Conservation (phyloP, 2,888 invertebrate genomes). For the Drosophila demipolita region DNA sequence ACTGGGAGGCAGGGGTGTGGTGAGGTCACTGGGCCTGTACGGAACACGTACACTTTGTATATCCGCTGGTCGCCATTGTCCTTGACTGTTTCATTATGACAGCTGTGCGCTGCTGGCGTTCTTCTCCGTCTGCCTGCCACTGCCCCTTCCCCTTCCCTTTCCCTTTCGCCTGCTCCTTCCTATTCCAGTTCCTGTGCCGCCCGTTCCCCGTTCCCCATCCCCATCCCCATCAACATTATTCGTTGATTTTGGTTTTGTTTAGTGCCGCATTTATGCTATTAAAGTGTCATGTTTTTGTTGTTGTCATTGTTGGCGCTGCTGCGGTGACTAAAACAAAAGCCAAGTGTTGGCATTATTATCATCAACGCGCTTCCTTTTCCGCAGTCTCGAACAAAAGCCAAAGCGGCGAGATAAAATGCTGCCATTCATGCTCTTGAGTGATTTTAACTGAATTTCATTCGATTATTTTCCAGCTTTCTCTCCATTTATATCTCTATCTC, state of each 20-base stretch:
- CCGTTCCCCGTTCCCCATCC: neutral
- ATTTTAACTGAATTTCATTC: constrained; percentile 76
- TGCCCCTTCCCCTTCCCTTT: constrained; percentile 15
- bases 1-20: neutral
- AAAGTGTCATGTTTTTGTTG: constrained; percentile 76
- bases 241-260: constrained; percentile 76
- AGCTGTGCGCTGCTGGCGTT: constrained; percentile 63
- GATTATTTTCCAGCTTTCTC: constrained; percentile 29
- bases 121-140: constrained; percentile 14
- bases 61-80: constrained; percentile 76
- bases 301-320: constrained; percentile 37
- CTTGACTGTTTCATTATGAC: constrained; percentile 81
- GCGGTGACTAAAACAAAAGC: constrained; percentile 71
- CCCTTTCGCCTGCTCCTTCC: constrained; percentile 14
- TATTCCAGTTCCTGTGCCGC: constrained; percentile 15
- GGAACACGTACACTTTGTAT: constrained; percentile 74
- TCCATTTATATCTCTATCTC: neutral
- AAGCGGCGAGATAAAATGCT: constrained; percentile 66
- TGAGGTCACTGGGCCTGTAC: constrained; percentile 47
- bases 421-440: constrained; percentile 76
- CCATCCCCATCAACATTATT: constrained; percentile 34
- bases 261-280: constrained; percentile 80
- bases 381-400: constrained; percentile 63
- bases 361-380: constrained; percentile 77
- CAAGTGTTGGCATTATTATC: constrained; percentile 79